Conservation (phyloP, 2,797 vertebrate genomes). For the Takifugu rubripes region DNA sequence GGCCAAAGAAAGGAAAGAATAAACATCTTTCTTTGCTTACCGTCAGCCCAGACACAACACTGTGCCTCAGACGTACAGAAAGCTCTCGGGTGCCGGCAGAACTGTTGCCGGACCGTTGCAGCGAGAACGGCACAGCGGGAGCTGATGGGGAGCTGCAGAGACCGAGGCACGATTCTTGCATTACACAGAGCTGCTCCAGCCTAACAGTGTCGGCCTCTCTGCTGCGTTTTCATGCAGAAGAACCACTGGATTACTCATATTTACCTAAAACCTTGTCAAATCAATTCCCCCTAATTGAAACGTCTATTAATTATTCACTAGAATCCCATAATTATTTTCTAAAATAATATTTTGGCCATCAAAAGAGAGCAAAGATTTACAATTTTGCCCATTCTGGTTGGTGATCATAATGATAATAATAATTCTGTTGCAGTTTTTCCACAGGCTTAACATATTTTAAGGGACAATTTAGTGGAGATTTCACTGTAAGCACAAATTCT, state of each 20-base stretch:
- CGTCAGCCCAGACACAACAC: no score
- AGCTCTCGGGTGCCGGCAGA: no score
- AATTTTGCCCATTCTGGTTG: conserved; percentile 35
- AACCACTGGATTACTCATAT: conserved; percentile 50
- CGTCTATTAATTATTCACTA: conserved; percentile 54
- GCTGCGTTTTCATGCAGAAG: conserved; percentile 58
- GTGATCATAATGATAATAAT: conserved; percentile 21
- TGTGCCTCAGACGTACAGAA: no score
- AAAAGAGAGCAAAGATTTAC: conserved; percentile 45
- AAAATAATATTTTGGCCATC: background rate
- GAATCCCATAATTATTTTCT: no score
- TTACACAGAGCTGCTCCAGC: conserved; percentile 66
- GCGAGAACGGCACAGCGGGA: conserved; percentile 74
- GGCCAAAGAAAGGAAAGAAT: no score
- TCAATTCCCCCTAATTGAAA: conserved; percentile 39
- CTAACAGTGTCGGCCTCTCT: conserved; percentile 50
- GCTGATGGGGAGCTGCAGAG: conserved; percentile 71
- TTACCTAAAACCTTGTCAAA: conserved; percentile 51
- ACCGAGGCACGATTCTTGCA: conserved; percentile 64
- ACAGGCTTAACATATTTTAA: conserved; percentile 58
- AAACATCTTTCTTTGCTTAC: no score
- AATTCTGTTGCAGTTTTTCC: conserved; percentile 49
- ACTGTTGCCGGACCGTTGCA: conserved; percentile 71
- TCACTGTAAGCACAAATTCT: conserved; percentile 72
- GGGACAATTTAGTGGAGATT: conserved; percentile 65